Evolutionary conservation across 1,140 invertebrate genomes (phyloP).

Genomic region (Psix sp.): DNA sequence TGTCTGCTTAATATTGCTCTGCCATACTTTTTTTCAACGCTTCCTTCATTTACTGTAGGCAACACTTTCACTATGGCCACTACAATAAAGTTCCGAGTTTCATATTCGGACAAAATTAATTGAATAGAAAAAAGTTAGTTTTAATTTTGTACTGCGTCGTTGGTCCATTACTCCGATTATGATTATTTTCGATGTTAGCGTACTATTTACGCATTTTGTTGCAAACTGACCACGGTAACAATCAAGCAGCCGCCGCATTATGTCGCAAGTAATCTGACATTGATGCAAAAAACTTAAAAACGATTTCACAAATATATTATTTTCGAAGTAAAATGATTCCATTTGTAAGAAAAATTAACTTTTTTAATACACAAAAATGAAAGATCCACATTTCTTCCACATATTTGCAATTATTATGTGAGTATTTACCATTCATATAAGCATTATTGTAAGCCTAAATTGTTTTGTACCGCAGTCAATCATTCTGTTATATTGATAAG

Average conservation of each 20-base stretch:
- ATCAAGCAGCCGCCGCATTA: constrained; percentile 2
- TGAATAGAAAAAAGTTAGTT: constrained; percentile 4
- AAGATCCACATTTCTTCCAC: constrained; percentile 2
- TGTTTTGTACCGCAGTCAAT: neutral
- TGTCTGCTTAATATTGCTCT: neutral
- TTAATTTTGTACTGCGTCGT: constrained; percentile 16
- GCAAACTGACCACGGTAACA: constrained; percentile 2
- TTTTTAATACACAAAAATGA: constrained; percentile 15
- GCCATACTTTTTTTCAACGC: constrained; percentile 1
- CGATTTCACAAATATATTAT: neutral
- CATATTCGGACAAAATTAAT: constrained; percentile 8
- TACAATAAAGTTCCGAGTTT: neutral
- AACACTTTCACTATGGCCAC: constrained; percentile 12
- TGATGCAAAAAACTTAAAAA: neutral
- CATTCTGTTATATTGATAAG: constrained; percentile 10
- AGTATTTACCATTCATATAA: no score
- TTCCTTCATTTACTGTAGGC: neutral
- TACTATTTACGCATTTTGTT: constrained; percentile 3
- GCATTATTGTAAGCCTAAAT: neutral
- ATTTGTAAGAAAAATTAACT: constrained; percentile 8
- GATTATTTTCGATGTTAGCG: neutral
- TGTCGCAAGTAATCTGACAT: constrained; percentile 14
- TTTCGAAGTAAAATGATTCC: constrained; percentile 1
- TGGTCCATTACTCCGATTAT: constrained; percentile 13
- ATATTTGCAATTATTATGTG: constrained; percentile 10